Base-by-base conservation (phyloP, 2,113 vertebrate species). In the Neomonachus schauinslandi region DNA sequence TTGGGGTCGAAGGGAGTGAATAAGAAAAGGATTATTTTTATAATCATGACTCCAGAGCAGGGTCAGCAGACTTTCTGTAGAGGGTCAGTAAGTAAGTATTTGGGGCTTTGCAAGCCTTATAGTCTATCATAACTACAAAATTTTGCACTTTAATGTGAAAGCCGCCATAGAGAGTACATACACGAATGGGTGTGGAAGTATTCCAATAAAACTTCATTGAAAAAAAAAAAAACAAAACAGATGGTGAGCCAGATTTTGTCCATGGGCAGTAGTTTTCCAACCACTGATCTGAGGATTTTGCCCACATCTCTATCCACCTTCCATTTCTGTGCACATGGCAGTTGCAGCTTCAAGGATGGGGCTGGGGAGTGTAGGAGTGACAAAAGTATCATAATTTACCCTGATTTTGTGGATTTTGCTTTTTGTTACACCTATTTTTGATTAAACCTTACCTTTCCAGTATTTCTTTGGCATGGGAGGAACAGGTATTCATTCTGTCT, bases 181-280 rank as follows among this genome's bases (percentile, higher is more conserved):
- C 2, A 53, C 0, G 4, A 31, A 71, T 59, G 33, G 13, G 1
- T 55, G 10, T 16, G 12, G 36, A 31, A 77, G 33, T 59, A 1
- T 83, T 67, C 36, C 57, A 55, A 9, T 81, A 97, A 82, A 93
- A 92, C 36, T 93, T 89, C 55, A 86, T 89, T 86, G 51, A 72
- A 28, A 22, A 65, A 51, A 91, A 69, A 55, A 19, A 55, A 31
- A 12, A 49, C 49, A 42, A 31, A 31, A 53, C 4, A 71, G 67
- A 5, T 18, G 6, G 6, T 63, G 13, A 7, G 2, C 28, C 1
- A 2, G 0, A 88, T 80, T 87, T 88, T 39, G 31, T 36, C 19
- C 28, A 1, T 31, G 24, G 11, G 51, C 13, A 24, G 7, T 18
- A 31, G 24, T 57, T 65, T 79, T 26, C 46, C 67, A 83, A 42